Base-by-base conservation (phyloP, 2,888 invertebrate species). In the Muschampia plurimacula region DNA sequence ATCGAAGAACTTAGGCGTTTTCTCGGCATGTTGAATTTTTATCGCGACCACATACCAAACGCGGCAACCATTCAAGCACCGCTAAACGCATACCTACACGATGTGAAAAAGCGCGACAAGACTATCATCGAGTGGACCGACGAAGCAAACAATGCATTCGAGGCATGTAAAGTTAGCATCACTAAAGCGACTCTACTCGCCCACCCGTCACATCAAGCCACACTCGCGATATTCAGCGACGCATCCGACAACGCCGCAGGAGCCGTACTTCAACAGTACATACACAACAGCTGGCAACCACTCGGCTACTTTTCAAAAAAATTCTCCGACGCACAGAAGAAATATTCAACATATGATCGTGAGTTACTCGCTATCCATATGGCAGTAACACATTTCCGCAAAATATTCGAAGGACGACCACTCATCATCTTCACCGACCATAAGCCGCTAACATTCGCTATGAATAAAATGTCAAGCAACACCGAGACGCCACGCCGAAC, bases 21-120 rank as follows among this genome's bases (percentile, higher is more conserved):
- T 41, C 62, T 80, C 0, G 81, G 80, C 0, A 79, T 80, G 78
- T 8, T 57, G 5, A 81, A 80, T n/a, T 79, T 77, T 67, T 81
- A 80, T 28, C 67, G 80, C 0, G 69, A 75, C 32, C 79, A 77
- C 60, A 32, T 78, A 7, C 74, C 75, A 22, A n/a, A 72, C 9
- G 75, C 77, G 6, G 77, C 78, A 0, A 2, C n/a, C 5, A n/a
- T 63, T 1, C 81, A 79, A 60, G 78, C 78, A 5, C 78, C 67
- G 15, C 55, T 67, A 22, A n/a, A 67, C n/a, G 39, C 52, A n/a
- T 55, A 39, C 39, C 55, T 55, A 22, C 55, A 55, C 55, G 55
- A 57, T 2, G 55, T 32, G 12, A 55, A 39, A 22, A 67, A 67
- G 7, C n/a, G 39, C 15, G 55, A 55, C 22, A 55, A 67, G 41